Base-by-base conservation (phyloP, 1,140 invertebrate genomes). In the Drosophila auraria region DNA sequence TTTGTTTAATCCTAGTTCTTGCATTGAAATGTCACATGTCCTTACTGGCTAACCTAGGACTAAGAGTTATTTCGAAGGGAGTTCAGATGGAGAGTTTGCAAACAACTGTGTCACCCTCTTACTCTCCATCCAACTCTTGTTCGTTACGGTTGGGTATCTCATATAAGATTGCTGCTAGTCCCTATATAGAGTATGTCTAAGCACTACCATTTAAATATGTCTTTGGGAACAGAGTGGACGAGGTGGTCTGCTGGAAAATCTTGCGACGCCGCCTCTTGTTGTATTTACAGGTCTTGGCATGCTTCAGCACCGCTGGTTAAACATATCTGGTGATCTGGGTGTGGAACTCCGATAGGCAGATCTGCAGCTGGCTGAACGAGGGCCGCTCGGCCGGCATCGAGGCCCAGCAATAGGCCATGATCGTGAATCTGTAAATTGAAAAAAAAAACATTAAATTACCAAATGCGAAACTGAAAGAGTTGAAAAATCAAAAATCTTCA, bases 391-490 rank as follows among this genome's bases (percentile, higher is more conserved):
- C 96, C 5, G 97, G 95, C 78, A 96, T 96, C 94, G 97, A 96
- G 1, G 97, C 97, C 98, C 98, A 99, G 92, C 98, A 98, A 92
- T 97, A 97, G 8, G 97, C 97, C 97, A 98, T 98, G 70, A 98
- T 96, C 14, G 97, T 96, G 93, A 98, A 98, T 91, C 97, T 98
- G 92, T n/a, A 89, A 80, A n/a, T 25, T 27, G 12, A 23, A 54
- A 17, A 73, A 38, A 25, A 58, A 56, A 57, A 25, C 58, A 56
- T 9, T 11, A 2, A 20, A n/a, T 68, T 33, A 50, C 15, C 14
- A 23, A 42, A 11, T 9, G 4, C 30, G 0, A 3, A 23, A 12
- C 2, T 12, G 25, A 17, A 33, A n/a, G 11, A 3, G 1, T n/a
- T n/a, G 15, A 38, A 23, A 9, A 36, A 15, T 56, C 23, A 14